These are phyloP conservation scores for Zaprionus camerounensis DNA, from an alignment of 1,140 invertebrate genomes.

Conservation along the genomic window DNA sequence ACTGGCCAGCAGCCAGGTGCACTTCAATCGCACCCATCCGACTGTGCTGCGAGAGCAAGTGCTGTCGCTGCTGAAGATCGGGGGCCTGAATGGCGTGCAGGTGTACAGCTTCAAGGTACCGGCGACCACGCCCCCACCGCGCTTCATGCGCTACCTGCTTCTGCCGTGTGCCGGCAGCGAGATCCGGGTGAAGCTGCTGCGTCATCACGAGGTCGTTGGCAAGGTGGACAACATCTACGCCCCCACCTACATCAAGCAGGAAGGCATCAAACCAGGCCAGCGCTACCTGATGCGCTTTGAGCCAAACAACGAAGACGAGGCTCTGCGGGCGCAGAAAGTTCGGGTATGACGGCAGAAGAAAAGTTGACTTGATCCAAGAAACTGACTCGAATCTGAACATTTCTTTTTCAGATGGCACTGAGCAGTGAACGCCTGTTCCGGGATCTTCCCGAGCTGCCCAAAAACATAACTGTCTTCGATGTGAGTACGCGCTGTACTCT, in stretches of 20 bases:
- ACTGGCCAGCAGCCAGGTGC: conserved; percentile 62
- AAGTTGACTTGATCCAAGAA: no score
- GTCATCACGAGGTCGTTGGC: conserved; percentile 52
- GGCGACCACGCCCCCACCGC: conserved; percentile 24
- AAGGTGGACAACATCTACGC: conserved; percentile 61
- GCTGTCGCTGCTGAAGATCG: conserved; percentile 67
- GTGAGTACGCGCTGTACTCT: conserved; percentile 70
- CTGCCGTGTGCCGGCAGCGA: conserved; percentile 78
- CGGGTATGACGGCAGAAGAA: conserved; percentile 47
- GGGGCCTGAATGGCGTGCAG: conserved; percentile 68
- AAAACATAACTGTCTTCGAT: conserved; percentile 75
- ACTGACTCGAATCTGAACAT: not conserved
- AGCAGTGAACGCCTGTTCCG: conserved; percentile 66
- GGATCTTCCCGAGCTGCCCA: conserved; percentile 71
- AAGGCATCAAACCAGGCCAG: conserved; percentile 58
- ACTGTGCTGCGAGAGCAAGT: conserved; percentile 57
- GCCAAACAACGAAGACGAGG: conserved; percentile 80
- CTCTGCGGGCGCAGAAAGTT: conserved; percentile 76
- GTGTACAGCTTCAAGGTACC: conserved; percentile 83
- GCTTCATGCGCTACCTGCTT: conserved; percentile 66
- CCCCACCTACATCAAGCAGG: conserved; percentile 71
- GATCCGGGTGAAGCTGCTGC: conserved; percentile 67
- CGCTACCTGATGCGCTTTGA: conserved; percentile 74
- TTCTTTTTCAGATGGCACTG: conserved; percentile 60
- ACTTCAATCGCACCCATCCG: conserved; percentile 78